Percentiles rank a stretch among this genome's conserved stretches.
Conservation (phyloP, 2,888 invertebrate species). For the Beris chalybata region DNA sequence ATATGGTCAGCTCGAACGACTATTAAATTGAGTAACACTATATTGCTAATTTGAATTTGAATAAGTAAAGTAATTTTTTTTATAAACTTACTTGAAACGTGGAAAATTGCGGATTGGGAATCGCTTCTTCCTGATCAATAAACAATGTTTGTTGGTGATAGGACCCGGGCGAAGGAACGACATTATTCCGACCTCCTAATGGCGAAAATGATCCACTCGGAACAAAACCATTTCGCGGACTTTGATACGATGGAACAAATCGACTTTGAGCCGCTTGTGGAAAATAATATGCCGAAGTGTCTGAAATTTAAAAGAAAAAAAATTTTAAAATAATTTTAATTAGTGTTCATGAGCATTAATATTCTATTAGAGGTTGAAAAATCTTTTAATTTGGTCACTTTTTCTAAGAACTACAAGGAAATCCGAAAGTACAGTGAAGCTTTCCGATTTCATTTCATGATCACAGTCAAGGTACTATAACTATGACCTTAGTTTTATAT, state of each 20-base stretch:
- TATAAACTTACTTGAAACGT: conserved; percentile 23
- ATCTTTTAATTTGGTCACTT: too few relatives aligned
- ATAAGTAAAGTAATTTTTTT: too few relatives aligned
- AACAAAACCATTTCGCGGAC: conserved; percentile 39
- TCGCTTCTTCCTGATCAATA: conserved; percentile 45
- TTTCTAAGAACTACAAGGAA: too few relatives aligned
- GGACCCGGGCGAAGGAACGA: conserved; percentile 46
- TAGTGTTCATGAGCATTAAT: neutral
- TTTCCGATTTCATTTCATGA: too few relatives aligned
- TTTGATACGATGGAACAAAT: conserved; percentile 52
- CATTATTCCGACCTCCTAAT: conserved; percentile 17
- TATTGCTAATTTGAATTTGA: too few relatives aligned
- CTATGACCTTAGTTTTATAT: too few relatives aligned
- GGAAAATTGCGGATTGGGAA: conserved; percentile 42
- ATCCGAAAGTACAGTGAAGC: too few relatives aligned
- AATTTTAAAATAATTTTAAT: conserved; percentile 28
- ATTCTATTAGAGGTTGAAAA: neutral
- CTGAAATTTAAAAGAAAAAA: conserved; percentile 40
- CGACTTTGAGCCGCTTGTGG: conserved; percentile 46
- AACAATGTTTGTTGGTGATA: conserved; percentile 54
- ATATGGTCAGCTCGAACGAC: too few relatives aligned
- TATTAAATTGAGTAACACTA: too few relatives aligned
- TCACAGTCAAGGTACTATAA: too few relatives aligned
- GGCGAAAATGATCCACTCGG: conserved; percentile 22
- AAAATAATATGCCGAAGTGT: conserved; percentile 51